A percentile compares a stretch with the other conserved stretches of the same genome.
Evolutionary conservation across 2,113 vertebrate species (phyloP).

Genomic region (Lasiurus borealis): DNA sequence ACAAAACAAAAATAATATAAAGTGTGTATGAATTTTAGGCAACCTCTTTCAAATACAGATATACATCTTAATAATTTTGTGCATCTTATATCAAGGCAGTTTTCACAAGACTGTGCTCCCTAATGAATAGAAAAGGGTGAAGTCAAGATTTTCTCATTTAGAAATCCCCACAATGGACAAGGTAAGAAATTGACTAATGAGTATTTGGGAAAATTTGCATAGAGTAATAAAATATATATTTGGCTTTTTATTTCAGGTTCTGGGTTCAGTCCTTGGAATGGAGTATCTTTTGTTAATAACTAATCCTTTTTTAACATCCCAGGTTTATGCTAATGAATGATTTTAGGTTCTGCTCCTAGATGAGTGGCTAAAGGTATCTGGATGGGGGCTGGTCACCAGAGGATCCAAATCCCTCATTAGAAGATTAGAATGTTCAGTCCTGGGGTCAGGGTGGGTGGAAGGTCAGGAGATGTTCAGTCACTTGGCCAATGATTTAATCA

Average conservation of each 20-base stretch:
- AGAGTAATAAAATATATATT: background rate
- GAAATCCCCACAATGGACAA: background rate
- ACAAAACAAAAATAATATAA: conserved; percentile 37
- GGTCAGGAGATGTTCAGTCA: background rate
- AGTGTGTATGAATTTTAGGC: background rate
- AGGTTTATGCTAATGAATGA: background rate
- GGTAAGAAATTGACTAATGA: background rate
- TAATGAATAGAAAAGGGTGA: background rate
- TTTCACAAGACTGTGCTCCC: background rate
- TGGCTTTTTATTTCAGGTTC: background rate
- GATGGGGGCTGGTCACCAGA: too few species aligned
- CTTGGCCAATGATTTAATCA: background rate
- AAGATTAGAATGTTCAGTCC: background rate
- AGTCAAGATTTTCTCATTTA: background rate
- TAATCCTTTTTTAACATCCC: background rate
- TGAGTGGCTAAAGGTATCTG: background rate
- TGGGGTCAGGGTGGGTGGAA: background rate
- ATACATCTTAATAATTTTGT: background rate
- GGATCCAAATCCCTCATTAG: background rate
- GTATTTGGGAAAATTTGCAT: background rate
- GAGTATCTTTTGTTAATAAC: background rate
- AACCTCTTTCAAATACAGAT: background rate
- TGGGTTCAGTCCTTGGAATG: background rate
- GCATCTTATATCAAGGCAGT: background rate
- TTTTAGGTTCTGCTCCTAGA: background rate